These are phyloP conservation scores for Parazoanthus swiftii DNA, from an alignment of 92 coral and sea anemone genomes.

Conservation along the genomic window DNA sequence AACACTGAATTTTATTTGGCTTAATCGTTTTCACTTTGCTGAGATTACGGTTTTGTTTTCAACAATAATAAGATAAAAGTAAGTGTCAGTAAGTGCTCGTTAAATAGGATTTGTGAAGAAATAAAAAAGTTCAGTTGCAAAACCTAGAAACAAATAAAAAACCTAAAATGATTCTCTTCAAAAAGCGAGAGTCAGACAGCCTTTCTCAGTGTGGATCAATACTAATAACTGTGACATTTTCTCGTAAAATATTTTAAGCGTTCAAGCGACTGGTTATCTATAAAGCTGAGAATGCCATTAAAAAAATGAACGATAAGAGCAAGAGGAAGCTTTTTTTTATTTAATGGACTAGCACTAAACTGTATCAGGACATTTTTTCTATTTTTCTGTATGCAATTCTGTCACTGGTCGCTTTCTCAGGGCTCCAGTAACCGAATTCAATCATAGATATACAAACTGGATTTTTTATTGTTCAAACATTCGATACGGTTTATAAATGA, in stretches of 20 bases:
- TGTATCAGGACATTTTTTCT: not conserved
- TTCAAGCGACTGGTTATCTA: not conserved
- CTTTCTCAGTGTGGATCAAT: no score
- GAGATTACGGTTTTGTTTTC: not conserved
- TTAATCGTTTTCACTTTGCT: not conserved
- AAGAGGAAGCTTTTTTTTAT: no score
- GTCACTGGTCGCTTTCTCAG: not conserved
- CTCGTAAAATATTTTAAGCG: not conserved
- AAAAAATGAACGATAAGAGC: not conserved
- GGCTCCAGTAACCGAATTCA: not conserved
- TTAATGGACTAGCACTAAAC: not conserved
- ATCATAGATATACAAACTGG: not conserved
- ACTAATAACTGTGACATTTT: not conserved
- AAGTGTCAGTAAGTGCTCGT: not conserved
- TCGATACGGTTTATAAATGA: constrained; percentile 20
- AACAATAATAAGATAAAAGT: not conserved
- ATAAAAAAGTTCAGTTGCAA: not conserved
- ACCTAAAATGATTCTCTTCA: not conserved
- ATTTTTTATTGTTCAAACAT: not conserved
- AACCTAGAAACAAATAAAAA: not conserved
- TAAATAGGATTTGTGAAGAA: not conserved
- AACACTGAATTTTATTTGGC: not conserved
- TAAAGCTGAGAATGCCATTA: not conserved
- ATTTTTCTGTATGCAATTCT: not conserved
- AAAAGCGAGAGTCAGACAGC: not conserved